Percentiles rank a stretch among this genome's conserved stretches.
These are phyloP conservation scores for Trichacis sp. DNA, from an alignment of 2,888 invertebrate species.

Conservation along the genomic window DNA sequence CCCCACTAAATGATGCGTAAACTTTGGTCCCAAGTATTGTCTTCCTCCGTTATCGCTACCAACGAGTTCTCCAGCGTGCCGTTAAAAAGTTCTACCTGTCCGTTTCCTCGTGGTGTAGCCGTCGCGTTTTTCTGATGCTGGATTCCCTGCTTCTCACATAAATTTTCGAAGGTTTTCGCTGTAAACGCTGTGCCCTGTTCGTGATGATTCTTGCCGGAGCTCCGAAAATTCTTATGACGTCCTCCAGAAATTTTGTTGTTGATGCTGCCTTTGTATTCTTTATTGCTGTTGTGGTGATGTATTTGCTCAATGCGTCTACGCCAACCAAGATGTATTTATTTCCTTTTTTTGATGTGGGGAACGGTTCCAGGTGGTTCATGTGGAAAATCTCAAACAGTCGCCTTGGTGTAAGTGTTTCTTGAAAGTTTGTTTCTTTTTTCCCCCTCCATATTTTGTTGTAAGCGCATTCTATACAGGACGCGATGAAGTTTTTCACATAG, in stretches of 20 bases:
- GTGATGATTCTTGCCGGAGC: background rate
- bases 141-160: background rate
- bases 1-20: constrained; percentile 11
- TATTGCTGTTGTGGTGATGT: background rate
- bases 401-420: background rate
- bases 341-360: background rate
- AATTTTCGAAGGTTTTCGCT: background rate
- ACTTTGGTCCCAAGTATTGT: constrained; percentile 6
- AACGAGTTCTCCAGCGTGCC: background rate
- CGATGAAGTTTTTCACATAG: background rate
- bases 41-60: background rate
- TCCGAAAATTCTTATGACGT: background rate
- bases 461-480: constrained; percentile 8
- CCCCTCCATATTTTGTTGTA: constrained; percentile 7
- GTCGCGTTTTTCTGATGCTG: background rate
- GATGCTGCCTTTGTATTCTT: background rate
- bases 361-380: constrained; percentile 5
- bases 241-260: background rate
- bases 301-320: constrained; percentile 13
- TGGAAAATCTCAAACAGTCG: constrained; percentile 8
- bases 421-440: background rate
- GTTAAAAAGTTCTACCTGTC: constrained; percentile 4
- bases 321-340: background rate
- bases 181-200: background rate
- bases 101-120: background rate